Base-by-base conservation (phyloP, 2,888 invertebrate species). In the Ormia ochracea region DNA sequence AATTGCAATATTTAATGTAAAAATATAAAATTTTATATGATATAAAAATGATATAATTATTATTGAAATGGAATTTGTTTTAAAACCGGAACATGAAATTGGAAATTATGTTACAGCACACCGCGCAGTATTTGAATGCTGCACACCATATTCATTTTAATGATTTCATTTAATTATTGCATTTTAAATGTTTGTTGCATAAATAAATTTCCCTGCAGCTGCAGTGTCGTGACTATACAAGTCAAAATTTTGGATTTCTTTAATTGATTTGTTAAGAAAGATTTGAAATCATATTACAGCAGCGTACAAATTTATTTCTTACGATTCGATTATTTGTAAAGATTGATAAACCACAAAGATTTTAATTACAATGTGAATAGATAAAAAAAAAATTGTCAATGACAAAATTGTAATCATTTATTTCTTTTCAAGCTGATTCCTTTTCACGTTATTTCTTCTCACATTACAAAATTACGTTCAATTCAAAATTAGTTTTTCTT, bases 211-310 rank as follows among this genome's bases (percentile, higher is more conserved):
- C 3, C 5, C 5, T 48, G 38, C 12, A 41, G 9, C 4, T 4
- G 4, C 33, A 31, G 19, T 10, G 9, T 54, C 54, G 54, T 54
- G 52, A 54, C 54, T 10, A 14, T 54, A 31, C 19, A 26, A 28
- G 5, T 26, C 19, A 19, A 10, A 36, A 19, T 19, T 5, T 2
- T 33, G n/a, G 28, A n/a, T 31, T 31, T 5, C 19, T 41, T 23
- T 72, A 72, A 72, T 63, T 72, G 41, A 72, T 52, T 61, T 72
- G 70, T 52, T 17, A 23, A 23, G 5, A 23, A 23, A 68, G 28
- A 61, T 31, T 43, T 23, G 4, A 45, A 26, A 43, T n/a, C n/a
- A n/a, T n/a, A n/a, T n/a, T n/a, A n/a, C n/a, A n/a, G n/a, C n/a
- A n/a, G n/a, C n/a, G n/a, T n/a, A n/a, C 10, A 28, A n/a, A 54